Evolutionary conservation across 2,797 vertebrate species (phyloP), one percentile per base, ranked within the genome.

Genomic region (Arctocebus calabarensis): DNA sequence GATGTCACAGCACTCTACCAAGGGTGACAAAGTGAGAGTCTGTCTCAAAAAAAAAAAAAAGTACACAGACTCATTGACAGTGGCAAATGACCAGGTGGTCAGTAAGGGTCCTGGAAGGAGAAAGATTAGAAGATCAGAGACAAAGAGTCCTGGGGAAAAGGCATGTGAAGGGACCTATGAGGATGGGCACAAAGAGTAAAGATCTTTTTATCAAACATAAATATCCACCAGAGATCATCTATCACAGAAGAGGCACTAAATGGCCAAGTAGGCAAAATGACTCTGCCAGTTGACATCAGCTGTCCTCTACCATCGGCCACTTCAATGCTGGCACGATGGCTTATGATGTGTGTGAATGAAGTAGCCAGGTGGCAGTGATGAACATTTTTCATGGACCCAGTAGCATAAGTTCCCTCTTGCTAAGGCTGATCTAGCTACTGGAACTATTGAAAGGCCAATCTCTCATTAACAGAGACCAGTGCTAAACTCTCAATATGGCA

Each of bases 91-190:
- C 70, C 29, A 32, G 52, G 43, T 87, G 40, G 11, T 79, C 25
- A 52, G n/a, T 79, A 52, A 57, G 77, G 52, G 34, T 77, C 32
- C 83, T 90, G 62, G 64, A 90, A 94, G 34, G 70, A 90, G 77
- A 94, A 77, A 87, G 70, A 37, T 71, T 22, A 70, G 79, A 92
- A 55, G 68, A 87, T 78, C 40, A 87, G 40, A 45, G 43, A 77
- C 66, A 93, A 90, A 57, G 48, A 32, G 52, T 61, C 84, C 45
- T 88, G 61, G 55, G 25, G 32, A 83, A 61, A 77, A 90, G 37
- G 27, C 19, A 52, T 45, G 40, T 40, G 37, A 71, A 43, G 27
- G 62, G 27, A 37, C 14, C 48, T 62, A 40, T 23, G 61, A 17
- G 32, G 45, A 23, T 77, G 17, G 13, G 37, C 45, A 52, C 23